Evolutionary conservation across 2,888 invertebrate genomes (phyloP).

Genomic region (Tipula helvola): DNA sequence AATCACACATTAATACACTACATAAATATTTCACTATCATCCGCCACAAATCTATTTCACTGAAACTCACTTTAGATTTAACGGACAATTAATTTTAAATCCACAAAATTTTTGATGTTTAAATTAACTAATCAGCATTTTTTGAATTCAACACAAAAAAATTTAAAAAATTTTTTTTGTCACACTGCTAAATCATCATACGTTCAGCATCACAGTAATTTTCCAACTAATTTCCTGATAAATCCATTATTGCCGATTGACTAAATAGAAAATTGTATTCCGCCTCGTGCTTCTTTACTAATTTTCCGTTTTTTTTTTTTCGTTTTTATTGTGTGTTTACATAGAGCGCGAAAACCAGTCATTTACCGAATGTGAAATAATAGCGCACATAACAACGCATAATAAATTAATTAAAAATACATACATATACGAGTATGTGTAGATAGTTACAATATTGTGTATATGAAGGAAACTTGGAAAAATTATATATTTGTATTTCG

Average conservation of each 20-base stretch:
- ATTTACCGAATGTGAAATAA: neutral
- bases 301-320: neutral
- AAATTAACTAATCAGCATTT: neutral
- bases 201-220: neutral
- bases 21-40: neutral
- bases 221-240: neutral
- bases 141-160: neutral
- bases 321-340: neutral
- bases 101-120: neutral
- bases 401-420: neutral
- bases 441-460: neutral
- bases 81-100: neutral
- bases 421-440: neutral
- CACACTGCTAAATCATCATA: neutral
- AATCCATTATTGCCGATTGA: neutral
- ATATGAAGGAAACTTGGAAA: neutral
- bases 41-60: neutral
- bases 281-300: neutral
- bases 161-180: too few species aligned
- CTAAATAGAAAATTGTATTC: neutral
- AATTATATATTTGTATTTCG: neutral
- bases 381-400: neutral
- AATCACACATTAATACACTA: neutral
- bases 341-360: neutral
- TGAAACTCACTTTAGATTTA: neutral